A percentile compares a stretch with the other conserved stretches of the same genome.
Conservation (phyloP, 1,140 invertebrate species). For the Drosophila lowei region DNA sequence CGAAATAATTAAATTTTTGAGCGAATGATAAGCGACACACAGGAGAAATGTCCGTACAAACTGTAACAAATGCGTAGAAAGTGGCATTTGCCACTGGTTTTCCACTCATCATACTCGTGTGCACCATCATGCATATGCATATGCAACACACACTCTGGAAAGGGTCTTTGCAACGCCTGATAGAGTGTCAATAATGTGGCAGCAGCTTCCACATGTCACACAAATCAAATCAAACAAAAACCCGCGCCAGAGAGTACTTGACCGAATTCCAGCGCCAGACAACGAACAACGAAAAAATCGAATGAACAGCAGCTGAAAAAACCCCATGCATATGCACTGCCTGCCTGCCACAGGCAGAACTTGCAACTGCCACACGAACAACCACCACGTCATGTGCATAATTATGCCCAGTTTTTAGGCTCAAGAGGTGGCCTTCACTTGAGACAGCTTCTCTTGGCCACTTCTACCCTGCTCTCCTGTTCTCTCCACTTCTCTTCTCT, state of each 20-base stretch:
- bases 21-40: conserved; percentile 61
- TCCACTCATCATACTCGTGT: conserved; percentile 8
- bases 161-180: conserved; percentile 35
- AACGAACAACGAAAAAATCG: conserved; percentile 19
- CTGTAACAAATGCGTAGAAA: conserved; percentile 79
- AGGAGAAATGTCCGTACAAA: conserved; percentile 31
- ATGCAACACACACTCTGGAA: conserved; percentile 20
- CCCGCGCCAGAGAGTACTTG: conserved; percentile 63
- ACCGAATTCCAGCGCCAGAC: conserved; percentile 66
- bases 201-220: conserved; percentile 77
- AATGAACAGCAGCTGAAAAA: conserved; percentile 32
- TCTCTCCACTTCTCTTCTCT: conserved; percentile 4
- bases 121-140: conserved; percentile 40
- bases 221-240: conserved; percentile 73
- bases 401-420: conserved; percentile 63
- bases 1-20: conserved; percentile 74
- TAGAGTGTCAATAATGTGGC: conserved; percentile 72
- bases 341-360: conserved; percentile 13
- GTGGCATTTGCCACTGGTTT: conserved; percentile 28
- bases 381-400: conserved; percentile 46
- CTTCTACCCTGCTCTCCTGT: not conserved
- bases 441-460: conserved; percentile 15
- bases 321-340: not conserved
- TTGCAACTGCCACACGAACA: conserved; percentile 23
- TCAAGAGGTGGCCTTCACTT: conserved; percentile 11